These are phyloP conservation scores for Eptesicus fuscus DNA, from an alignment of 2,113 vertebrate species.

Conservation along the genomic window DNA sequence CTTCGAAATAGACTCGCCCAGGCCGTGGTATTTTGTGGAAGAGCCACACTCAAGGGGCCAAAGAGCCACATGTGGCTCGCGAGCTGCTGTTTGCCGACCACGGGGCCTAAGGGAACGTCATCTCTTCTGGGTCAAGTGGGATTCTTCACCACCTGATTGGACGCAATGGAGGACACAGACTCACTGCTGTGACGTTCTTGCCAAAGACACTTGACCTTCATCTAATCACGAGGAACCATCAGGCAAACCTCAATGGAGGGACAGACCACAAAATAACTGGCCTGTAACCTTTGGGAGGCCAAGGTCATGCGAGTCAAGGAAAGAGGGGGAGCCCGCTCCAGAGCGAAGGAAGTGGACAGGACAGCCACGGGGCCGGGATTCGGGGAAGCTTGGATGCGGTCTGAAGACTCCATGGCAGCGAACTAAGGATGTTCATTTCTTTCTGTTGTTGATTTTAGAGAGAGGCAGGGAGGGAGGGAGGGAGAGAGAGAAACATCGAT, in stretches of 20 bases:
- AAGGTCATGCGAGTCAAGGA: not conserved
- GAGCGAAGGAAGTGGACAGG: not conserved
- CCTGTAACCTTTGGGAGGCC: not conserved
- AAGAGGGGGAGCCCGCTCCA: not conserved
- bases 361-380: not conserved
- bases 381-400: not conserved
- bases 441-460: not conserved
- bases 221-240: not conserved
- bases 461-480: no score
- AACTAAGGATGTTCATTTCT: not conserved
- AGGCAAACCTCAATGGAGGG: not conserved
- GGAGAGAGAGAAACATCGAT: no score
- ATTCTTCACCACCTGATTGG: rapidly evolving
- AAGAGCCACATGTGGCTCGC: no score
- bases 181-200: not conserved
- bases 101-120: no score
- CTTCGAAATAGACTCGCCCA: no score
- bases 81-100: no score
- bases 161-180: rapidly evolving
- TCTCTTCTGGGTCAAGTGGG: rapidly evolving
- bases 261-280: no score
- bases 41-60: no score
- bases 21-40: no score
- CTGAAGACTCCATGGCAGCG: not conserved
- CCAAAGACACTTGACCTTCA: not conserved